Conservation (phyloP, 2,797 vertebrate genomes). For the Glossophaga mutica region DNA sequence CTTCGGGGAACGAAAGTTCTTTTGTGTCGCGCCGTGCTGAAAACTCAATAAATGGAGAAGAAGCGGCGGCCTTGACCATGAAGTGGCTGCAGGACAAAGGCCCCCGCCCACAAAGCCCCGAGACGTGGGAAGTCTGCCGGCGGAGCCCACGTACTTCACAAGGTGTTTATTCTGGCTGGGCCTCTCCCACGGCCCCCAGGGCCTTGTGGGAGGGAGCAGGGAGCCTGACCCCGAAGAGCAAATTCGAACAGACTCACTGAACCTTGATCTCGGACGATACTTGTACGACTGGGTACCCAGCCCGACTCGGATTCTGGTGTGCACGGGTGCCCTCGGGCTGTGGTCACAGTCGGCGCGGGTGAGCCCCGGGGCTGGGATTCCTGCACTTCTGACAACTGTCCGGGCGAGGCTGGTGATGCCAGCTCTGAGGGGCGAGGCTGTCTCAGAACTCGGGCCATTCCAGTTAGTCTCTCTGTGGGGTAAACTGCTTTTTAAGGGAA, state of each 20-base stretch:
- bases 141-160: neutral
- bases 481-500: neutral
- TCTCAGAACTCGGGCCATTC: neutral
- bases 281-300: accelerated
- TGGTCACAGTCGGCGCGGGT: accelerated
- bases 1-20: neutral
- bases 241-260: neutral
- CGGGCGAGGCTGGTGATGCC: neutral
- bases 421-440: accelerated
- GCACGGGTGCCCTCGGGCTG: accelerated
- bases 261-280: neutral
- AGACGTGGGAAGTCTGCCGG: accelerated
- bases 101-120: neutral
- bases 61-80: no score
- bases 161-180: accelerated
- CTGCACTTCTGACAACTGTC: neutral
- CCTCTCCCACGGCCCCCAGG: neutral
- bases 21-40: neutral
- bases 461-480: neutral
- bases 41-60: neutral
- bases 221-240: neutral
- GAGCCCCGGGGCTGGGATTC: neutral
- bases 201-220: neutral
- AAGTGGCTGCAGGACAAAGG: neutral
- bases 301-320: neutral